These are phyloP conservation scores for Dicyrtomina minuta DNA, from an alignment of 2,888 invertebrate genomes.

Conservation along the genomic window DNA sequence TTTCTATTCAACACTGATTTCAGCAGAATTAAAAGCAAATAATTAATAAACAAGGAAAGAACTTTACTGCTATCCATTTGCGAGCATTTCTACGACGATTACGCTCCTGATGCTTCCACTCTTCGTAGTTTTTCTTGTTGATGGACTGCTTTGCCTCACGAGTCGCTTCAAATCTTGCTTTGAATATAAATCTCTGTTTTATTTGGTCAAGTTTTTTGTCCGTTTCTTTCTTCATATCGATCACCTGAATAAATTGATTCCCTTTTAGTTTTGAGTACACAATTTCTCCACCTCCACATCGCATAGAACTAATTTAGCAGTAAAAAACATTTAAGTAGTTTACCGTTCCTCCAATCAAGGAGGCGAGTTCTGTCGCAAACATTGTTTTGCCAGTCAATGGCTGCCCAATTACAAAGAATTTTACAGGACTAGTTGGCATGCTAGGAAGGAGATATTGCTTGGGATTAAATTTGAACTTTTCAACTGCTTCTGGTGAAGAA, in stretches of 20 bases:
- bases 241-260: conserved; percentile 26
- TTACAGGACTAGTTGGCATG: conserved; percentile 64
- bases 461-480: conserved; percentile 65
- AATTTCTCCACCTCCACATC: no score
- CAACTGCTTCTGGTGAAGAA: conserved; percentile 60
- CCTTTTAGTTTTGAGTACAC: not conserved
- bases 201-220: conserved; percentile 36
- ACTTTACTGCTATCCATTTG: conserved; percentile 47
- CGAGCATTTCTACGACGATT: conserved; percentile 37
- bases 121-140: conserved; percentile 36
- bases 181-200: conserved; percentile 41
- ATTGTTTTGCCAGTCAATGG: conserved; percentile 64
- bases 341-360: conserved; percentile 4
- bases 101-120: conserved; percentile 44
- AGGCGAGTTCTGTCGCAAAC: conserved; percentile 61
- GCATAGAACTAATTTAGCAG: not conserved
- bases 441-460: conserved; percentile 63
- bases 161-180: conserved; percentile 38
- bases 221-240: conserved; percentile 46
- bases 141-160: conserved; percentile 38
- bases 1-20: not conserved
- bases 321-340: not conserved
- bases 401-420: conserved; percentile 65
- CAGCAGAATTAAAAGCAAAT: not conserved
- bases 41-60: no score